Evolutionary conservation across 2,113 vertebrate species (phyloP).

Genomic region (Chelonoidis abingdonii): DNA sequence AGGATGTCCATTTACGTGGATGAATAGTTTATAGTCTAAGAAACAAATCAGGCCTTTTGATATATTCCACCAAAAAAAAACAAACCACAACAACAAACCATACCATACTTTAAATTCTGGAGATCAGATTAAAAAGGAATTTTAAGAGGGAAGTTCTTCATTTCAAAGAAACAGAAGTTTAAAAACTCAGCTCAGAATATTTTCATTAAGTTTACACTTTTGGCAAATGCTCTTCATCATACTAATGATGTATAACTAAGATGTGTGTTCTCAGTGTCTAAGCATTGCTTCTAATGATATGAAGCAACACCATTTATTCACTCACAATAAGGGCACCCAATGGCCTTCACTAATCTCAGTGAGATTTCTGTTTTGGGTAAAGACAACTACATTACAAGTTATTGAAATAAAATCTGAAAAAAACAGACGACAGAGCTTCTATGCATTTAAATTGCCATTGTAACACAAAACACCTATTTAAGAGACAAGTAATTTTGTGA

Average conservation of each 20-base stretch:
- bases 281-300: slow-evolving; percentile 54
- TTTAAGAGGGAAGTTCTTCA: background rate
- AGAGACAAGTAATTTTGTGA: background rate
- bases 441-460: background rate
- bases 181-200: background rate
- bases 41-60: background rate
- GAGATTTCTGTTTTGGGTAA: slow-evolving; percentile 15
- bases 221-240: slow-evolving; percentile 6
- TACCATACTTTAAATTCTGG: too few relatives aligned
- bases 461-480: background rate
- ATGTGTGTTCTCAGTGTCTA: slow-evolving; percentile 43
- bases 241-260: slow-evolving; percentile 64
- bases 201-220: slow-evolving; percentile 30
- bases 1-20: background rate
- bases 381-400: background rate
- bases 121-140: background rate
- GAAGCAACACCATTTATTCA: slow-evolving; percentile 17
- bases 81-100: background rate
- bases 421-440: fast-evolving
- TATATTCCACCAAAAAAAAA: background rate
- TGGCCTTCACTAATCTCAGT: slow-evolving; percentile 19
- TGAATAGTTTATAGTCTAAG: background rate
- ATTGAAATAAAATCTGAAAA: background rate
- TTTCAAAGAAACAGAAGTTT: background rate
- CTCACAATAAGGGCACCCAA: slow-evolving; percentile 29